Conservation (phyloP, 2,113 vertebrate genomes). For the Chrysemys picta region DNA sequence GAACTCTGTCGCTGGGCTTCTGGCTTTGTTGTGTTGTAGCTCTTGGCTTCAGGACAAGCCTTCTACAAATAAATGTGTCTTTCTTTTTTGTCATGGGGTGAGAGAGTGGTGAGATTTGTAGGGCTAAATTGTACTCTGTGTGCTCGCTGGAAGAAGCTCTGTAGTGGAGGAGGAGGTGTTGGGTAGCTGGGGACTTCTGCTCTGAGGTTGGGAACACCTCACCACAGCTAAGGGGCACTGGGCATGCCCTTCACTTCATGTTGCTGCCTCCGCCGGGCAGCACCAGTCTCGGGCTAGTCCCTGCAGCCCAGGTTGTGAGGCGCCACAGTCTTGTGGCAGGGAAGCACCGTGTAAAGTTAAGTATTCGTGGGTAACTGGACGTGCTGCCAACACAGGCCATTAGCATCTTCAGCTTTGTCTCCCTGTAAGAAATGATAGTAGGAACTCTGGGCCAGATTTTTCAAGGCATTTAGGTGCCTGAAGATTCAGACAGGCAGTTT, state of each 20-base stretch:
- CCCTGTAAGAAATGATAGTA: background rate
- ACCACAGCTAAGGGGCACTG: background rate
- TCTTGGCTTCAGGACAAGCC: too few species aligned
- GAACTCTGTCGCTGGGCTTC: background rate
- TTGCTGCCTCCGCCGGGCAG: background rate
- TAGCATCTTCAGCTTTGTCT: background rate
- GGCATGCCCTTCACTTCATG: background rate
- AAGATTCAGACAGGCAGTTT: background rate
- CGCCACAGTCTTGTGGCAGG: background rate
- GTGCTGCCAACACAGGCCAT: accelerated
- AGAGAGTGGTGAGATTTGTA: background rate
- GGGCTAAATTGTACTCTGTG: background rate
- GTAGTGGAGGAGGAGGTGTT: background rate
- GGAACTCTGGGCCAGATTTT: background rate
- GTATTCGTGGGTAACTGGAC: accelerated
- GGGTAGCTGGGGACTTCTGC: too few species aligned
- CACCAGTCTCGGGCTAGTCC: accelerated
- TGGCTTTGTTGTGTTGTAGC: too few species aligned
- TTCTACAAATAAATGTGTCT: background rate
- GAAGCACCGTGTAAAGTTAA: background rate
- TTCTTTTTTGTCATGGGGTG: background rate
- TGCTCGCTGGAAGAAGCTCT: too few species aligned
- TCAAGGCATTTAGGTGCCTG: background rate
- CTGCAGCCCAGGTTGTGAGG: background rate
- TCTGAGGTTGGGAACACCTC: background rate